A percentile compares a stretch with the other conserved stretches of the same genome.
These are phyloP conservation scores for Empidonax traillii DNA, from an alignment of 2,113 vertebrate species.

Conservation along the genomic window DNA sequence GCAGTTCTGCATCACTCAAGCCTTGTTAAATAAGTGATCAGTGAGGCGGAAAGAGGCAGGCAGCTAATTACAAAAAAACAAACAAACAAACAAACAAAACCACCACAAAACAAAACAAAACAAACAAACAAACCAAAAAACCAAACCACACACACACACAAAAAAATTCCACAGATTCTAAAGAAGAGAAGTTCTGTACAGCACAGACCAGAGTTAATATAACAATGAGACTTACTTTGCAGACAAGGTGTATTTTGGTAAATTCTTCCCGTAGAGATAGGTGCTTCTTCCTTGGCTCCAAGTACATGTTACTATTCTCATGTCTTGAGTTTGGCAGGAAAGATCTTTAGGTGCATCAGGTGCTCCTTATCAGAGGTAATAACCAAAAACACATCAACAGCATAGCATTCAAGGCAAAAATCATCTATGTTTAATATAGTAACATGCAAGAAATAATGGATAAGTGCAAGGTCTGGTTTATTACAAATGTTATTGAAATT, in stretches of 20 bases:
- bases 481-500: not conserved
- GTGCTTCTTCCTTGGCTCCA: slow-evolving; percentile 63
- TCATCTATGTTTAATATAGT: not conserved
- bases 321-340: slow-evolving; percentile 73
- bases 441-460: not conserved
- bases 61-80: not conserved
- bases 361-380: slow-evolving; percentile 40
- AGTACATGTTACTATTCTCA: slow-evolving; percentile 65
- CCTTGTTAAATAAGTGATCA: not conserved
- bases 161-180: not conserved
- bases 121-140: too few species aligned
- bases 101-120: too few species aligned
- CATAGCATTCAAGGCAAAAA: not conserved
- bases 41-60: not conserved
- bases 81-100: too few species aligned
- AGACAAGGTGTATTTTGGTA: slow-evolving; percentile 40
- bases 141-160: too few species aligned
- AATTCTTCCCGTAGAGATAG: not conserved
- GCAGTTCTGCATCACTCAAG: not conserved
- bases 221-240: slow-evolving; percentile 61
- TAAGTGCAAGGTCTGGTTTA: not conserved
- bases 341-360: slow-evolving; percentile 70
- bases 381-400: not conserved
- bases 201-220: not conserved
- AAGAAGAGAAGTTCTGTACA: not conserved